A percentile compares a stretch with the other conserved stretches of the same genome.
Evolutionary conservation across 2,113 vertebrate species (phyloP).

Genomic region (Lampris megalopsis): DNA sequence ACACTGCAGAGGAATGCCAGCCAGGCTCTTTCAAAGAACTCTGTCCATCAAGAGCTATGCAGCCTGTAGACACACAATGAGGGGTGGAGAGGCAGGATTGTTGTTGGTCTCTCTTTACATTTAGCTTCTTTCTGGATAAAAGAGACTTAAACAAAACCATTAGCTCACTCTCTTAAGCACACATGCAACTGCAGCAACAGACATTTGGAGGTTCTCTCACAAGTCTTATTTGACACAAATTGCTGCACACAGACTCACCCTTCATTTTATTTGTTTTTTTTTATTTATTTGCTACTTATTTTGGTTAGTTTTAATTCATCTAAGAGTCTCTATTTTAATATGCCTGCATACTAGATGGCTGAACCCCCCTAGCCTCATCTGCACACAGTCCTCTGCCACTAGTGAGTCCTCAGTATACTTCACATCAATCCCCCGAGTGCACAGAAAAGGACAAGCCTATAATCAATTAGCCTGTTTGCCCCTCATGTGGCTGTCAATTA

Average conservation of each 20-base stretch:
- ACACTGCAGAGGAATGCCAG: conserved; percentile 51
- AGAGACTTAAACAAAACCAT: background rate
- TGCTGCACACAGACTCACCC: no score
- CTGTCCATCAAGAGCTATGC: conserved; percentile 38
- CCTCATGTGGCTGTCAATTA: conserved; percentile 79
- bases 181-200: no score
- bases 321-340: no score
- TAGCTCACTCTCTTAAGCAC: background rate
- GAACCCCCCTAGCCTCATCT: background rate
- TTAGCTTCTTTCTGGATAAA: background rate
- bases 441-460: conserved; percentile 76
- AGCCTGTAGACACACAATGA: conserved; percentile 42
- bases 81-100: conserved; percentile 36
- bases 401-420: conserved; percentile 29
- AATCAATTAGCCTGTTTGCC: conserved; percentile 82
- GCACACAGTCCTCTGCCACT: background rate
- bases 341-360: no score
- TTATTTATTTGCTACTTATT: no score
- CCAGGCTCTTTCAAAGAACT: conserved; percentile 32
- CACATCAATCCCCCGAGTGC: conserved; percentile 47
- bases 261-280: no score
- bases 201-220: no score
- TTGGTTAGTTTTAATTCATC: no score
- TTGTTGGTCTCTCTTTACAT: conserved; percentile 30
- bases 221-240: no score